Conservation (phyloP, 2,888 invertebrate species). For the Temnothorax unifasciatus region DNA sequence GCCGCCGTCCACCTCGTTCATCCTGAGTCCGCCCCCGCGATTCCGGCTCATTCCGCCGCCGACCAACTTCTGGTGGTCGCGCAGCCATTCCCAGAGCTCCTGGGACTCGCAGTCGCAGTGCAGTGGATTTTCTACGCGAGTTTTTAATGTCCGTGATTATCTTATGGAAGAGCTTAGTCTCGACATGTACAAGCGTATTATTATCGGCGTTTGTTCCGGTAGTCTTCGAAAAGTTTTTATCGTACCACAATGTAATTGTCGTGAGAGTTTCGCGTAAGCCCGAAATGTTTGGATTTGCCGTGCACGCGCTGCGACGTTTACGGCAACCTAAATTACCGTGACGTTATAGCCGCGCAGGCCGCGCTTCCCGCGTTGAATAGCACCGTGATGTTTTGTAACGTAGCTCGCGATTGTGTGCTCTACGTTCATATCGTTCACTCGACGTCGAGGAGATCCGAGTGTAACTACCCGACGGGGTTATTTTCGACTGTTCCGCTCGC, state of each 20-base stretch:
- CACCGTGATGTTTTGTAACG: conserved; percentile 24
- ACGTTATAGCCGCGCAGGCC: background rate
- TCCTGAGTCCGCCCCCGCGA: conserved; percentile 82
- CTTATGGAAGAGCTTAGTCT: background rate
- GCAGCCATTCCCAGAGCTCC: conserved; percentile 96
- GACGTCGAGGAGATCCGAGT: conserved; percentile 43
- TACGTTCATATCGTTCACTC: conserved; percentile 36
- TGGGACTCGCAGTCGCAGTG: conserved; percentile 96
- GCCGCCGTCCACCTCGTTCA: conserved; percentile 82
- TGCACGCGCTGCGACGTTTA: conserved; percentile 20
- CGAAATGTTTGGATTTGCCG: background rate
- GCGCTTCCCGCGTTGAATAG: conserved; percentile 14
- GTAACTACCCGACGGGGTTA: conserved; percentile 34
- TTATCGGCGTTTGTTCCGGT: background rate
- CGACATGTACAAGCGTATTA: background rate
- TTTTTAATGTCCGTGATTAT: conserved; percentile 34
- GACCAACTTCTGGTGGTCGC: conserved; percentile 94
- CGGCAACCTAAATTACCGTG: conserved; percentile 23
- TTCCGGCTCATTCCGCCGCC: conserved; percentile 87
- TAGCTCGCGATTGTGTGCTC: conserved; percentile 31
- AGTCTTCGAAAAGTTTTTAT: conserved; percentile 2
- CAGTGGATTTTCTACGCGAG: conserved; percentile 93
- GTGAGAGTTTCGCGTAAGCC: background rate
- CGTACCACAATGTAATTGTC: background rate
- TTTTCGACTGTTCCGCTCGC: conserved; percentile 44